Evolutionary conservation across 2,797 vertebrate species (phyloP).

Genomic region (Pipistrellus pygmaeus): DNA sequence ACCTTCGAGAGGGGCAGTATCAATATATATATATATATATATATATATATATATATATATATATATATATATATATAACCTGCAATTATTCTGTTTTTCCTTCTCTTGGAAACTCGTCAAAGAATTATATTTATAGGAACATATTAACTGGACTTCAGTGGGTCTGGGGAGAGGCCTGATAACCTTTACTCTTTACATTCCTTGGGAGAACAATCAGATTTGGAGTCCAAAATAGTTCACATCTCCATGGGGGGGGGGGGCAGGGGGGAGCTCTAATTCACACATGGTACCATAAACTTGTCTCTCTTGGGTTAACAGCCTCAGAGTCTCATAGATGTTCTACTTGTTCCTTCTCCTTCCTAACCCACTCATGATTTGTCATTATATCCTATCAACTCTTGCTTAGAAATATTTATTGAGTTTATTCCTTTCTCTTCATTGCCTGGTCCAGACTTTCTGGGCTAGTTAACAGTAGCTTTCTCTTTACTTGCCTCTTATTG

Average conservation of each 20-base stretch:
- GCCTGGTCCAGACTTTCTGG: not conserved
- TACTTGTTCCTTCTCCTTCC: not conserved
- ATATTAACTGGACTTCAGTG: not conserved
- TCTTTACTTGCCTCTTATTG: not conserved
- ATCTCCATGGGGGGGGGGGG: too few species aligned
- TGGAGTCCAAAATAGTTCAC: not conserved
- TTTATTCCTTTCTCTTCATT: not conserved
- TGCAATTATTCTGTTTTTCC: not conserved
- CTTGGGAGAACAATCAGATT: not conserved
- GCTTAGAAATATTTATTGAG: not conserved
- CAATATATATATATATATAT: not conserved
- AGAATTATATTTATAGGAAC: not conserved
- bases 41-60: not conserved
- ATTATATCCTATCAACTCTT: not conserved
- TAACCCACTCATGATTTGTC: not conserved
- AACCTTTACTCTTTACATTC: not conserved
- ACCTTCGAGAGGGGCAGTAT: not conserved
- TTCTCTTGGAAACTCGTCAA: not conserved
- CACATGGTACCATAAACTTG: not conserved
- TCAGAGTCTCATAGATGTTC: not conserved
- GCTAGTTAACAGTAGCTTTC: not conserved
- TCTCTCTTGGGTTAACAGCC: not conserved
- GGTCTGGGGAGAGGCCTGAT: not conserved
- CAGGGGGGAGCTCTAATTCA: not conserved
- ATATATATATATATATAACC: not conserved